Evolutionary conservation across 2,888 invertebrate genomes (phyloP), one percentile per base, ranked within the genome.

Genomic region (Andrena marginata): DNA sequence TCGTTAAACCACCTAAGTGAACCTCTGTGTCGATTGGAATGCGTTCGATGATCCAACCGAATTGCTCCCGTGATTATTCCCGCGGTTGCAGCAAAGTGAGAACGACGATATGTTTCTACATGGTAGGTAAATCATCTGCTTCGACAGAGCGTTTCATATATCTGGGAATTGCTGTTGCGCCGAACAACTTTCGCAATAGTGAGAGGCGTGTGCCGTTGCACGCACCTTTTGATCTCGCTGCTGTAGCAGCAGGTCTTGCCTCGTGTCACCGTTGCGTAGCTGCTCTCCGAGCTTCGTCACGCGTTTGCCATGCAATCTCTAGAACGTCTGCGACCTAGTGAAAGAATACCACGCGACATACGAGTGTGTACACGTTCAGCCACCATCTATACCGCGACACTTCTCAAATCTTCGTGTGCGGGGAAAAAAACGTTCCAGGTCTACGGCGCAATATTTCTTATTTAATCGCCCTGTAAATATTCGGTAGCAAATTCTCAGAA

Each of bases 161-260:
- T 80, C 63, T 80, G 82, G 71, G 76, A 83, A 87, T 78, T 81
- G 80, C 74, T 49, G 48, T 54, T 51, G 60, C 75, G 64, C 49
- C 69, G 73, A 62, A 71, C 81, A 70, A 70, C 80, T 90, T 87
- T 89, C 90, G 87, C 89, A 89, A 90, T 89, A 90, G 90, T 90
- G 90, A 90, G 90, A 90, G 89, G 90, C 87, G 90, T 89, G 87
- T 89, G 87, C 89, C 85, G 77, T 86, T 87, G 90, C 88, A 87
- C 87, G 87, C 85, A 87, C 79, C 87, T 87, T 87, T 87, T 86
- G 82, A 85, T 86, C 85, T 83, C 80, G 31, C 49, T 8, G 42
- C 60, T 56, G 64, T 33, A n/a, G 59, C 63, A n/a, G 64, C 72
- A 31, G 74, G 67, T 74, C 77, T 74, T 56, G 68, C 65, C 73